Percentiles rank a stretch among this genome's conserved stretches.
Evolutionary conservation across 1,140 invertebrate genomes (phyloP).

Genomic region (Diabrotica undecimpunctata): DNA sequence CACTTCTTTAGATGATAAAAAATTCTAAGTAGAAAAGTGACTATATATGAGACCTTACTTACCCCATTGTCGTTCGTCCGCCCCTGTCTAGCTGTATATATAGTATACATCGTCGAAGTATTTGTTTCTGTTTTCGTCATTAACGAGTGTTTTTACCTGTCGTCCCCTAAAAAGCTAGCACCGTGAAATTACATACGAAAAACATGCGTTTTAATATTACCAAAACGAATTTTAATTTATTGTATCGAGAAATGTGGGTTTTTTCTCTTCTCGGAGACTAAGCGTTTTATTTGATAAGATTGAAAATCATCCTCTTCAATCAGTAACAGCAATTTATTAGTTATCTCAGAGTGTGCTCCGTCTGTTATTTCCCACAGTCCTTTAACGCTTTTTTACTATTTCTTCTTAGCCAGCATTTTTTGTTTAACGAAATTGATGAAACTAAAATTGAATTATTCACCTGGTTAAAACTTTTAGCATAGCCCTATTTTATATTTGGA

Average conservation of each 20-base stretch:
- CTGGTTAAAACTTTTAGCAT: too few relatives aligned
- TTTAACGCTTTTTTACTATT: not conserved
- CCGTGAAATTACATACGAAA: slow-evolving; percentile 12
- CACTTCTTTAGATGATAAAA: too few relatives aligned
- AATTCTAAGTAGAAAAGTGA: too few relatives aligned
- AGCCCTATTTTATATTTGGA: too few relatives aligned
- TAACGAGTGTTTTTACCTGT: slow-evolving; percentile 9
- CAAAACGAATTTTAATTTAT: slow-evolving; percentile 15
- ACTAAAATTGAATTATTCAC: too few relatives aligned
- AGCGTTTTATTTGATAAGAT: slow-evolving; percentile 2
- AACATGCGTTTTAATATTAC: slow-evolving; percentile 13
- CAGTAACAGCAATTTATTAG: not conserved
- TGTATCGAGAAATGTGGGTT: slow-evolving; percentile 6
- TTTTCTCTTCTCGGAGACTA: not conserved
- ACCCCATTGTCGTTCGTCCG: too few relatives aligned
- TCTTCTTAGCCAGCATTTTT: too few relatives aligned
- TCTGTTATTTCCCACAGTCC: not conserved
- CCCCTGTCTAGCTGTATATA: too few relatives aligned
- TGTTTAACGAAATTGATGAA: too few relatives aligned
- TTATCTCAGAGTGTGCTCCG: not conserved
- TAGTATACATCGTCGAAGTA: not conserved
- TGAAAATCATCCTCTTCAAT: slow-evolving; percentile 2
- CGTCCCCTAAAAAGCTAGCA: slow-evolving; percentile 1
- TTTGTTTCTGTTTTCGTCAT: not conserved
- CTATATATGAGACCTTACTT: too few relatives aligned